Conservation (phyloP, 2,113 vertebrate genomes). For the Brienomyrus longianalis region DNA sequence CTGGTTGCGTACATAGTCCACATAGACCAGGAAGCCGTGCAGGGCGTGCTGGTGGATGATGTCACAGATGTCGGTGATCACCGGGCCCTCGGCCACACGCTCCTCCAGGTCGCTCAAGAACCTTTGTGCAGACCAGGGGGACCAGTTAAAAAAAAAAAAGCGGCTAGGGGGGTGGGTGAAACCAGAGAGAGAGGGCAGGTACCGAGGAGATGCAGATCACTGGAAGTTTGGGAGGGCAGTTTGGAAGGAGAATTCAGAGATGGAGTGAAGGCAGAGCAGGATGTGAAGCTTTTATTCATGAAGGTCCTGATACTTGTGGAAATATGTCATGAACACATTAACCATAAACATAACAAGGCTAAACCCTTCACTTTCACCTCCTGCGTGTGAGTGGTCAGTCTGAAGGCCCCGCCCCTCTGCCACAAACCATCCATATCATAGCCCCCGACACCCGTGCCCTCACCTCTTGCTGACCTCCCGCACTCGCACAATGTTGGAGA, state of each 20-base stretch:
- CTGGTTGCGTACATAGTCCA: conserved; percentile 68
- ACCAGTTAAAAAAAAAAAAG: neutral
- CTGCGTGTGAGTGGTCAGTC: neutral
- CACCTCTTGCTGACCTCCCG: conserved; percentile 65
- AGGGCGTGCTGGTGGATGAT: conserved; percentile 59
- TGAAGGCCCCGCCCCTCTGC: neutral
- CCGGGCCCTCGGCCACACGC: conserved; percentile 52
- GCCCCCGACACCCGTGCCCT: conserved; percentile 23
- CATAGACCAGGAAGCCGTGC: conserved; percentile 58
- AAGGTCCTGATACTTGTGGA: neutral
- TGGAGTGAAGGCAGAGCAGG: neutral
- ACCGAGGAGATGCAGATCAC: neutral
- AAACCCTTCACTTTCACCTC: neutral
- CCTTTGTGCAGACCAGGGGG: conserved; percentile 32
- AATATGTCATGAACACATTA: neutral
- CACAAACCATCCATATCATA: neutral
- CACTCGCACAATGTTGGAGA: conserved; percentile 65
- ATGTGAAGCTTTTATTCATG: neutral
- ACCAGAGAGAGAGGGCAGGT: neutral
- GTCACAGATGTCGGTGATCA: conserved; percentile 65
- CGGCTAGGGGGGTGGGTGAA: neutral
- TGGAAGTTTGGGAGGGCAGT: neutral
- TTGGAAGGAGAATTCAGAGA: neutral
- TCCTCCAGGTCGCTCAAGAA: conserved; percentile 57
- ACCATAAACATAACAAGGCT: neutral